These are phyloP conservation scores for Phasianus colchicus DNA, from an alignment of 2,113 vertebrate genomes.

Conservation along the genomic window DNA sequence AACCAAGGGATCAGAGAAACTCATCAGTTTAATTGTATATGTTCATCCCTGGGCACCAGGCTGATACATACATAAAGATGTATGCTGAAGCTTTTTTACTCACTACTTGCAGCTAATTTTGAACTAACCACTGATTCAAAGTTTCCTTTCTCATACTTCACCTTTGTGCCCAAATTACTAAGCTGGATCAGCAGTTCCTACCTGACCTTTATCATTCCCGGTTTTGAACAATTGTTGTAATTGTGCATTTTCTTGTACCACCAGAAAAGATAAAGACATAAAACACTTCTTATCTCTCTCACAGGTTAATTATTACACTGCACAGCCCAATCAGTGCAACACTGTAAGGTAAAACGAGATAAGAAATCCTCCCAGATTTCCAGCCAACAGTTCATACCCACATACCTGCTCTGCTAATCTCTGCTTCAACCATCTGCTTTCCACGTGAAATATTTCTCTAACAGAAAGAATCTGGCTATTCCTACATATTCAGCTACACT, in stretches of 20 bases:
- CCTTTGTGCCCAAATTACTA: not conserved
- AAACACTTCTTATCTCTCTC: not conserved
- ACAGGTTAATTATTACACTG: not conserved
- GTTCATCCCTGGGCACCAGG: not conserved
- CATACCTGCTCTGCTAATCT: too few species aligned
- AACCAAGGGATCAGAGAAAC: not conserved
- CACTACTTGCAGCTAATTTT: not conserved
- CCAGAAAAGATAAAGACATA: not conserved
- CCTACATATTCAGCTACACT: not conserved
- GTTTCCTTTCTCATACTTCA: not conserved
- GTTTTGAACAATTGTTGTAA: not conserved
- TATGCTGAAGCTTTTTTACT: not conserved
- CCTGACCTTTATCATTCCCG: not conserved
- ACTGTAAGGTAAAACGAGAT: fast-evolving
- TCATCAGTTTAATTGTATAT: not conserved
- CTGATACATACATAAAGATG: not conserved
- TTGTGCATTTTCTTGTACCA: not conserved
- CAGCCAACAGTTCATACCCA: not conserved
- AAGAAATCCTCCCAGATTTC: not conserved
- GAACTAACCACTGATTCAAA: not conserved
- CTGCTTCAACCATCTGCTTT: not conserved
- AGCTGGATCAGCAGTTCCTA: not conserved
- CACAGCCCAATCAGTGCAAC: not conserved
- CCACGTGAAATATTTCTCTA: not conserved
- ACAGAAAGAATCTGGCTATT: not conserved